A percentile compares a stretch with the other conserved stretches of the same genome.
phyloP scores from a whole-genome alignment of 2,113 vertebrate species.

The Felis catus region F.catus_Fca126_mat1.0 CM031417.1:144007001-144007500 shows the following conservation, averaged over 20 bases:
- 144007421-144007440: neutral
- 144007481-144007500: neutral
- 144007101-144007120: neutral
- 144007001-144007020: accelerated
- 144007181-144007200: neutral
- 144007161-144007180: neutral
- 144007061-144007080: neutral
- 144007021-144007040: accelerated
- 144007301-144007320: slow-evolving; percentile 84
- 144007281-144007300: neutral
- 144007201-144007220: neutral
- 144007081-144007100: accelerated
- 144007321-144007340: slow-evolving; percentile 85
- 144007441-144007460: neutral
- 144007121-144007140: neutral
- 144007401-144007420: slow-evolving; percentile 43
- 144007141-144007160: neutral
- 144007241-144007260: neutral
- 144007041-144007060: neutral
- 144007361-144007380: slow-evolving; percentile 85
- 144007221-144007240: neutral
- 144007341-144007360: slow-evolving; percentile 83
- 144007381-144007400: slow-evolving; percentile 86
- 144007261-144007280: neutral
- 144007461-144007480: neutral